Percentiles rank a stretch among this genome's conserved stretches.
Evolutionary conservation across 2,113 vertebrate genomes (phyloP).

Genomic region (Callospermophilus lateralis): DNA sequence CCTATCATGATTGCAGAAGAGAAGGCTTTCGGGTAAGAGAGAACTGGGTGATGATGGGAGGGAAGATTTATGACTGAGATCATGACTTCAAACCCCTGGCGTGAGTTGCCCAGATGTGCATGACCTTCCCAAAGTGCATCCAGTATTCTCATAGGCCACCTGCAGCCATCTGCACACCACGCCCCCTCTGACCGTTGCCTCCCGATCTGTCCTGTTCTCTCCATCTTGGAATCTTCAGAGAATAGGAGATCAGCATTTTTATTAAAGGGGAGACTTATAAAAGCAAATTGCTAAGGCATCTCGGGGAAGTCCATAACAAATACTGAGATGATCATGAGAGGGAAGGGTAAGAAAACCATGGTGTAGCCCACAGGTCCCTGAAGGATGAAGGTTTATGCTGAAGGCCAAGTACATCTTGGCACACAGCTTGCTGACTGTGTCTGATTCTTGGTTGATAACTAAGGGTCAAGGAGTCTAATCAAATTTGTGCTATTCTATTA

Average conservation of each 20-base stretch:
- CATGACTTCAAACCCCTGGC: too few relatives aligned
- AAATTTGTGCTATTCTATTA: slow-evolving; percentile 84
- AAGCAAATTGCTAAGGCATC: not conserved
- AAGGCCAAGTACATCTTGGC: not conserved
- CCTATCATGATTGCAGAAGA: not conserved
- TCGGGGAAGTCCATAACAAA: not conserved
- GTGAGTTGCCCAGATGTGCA: fast-evolving
- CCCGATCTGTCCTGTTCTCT: not conserved
- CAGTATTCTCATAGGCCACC: not conserved
- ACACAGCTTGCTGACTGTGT: slow-evolving; percentile 80
- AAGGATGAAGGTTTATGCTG: not conserved
- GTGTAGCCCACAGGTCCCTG: too few relatives aligned
- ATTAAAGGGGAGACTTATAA: not conserved
- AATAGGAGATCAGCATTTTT: not conserved
- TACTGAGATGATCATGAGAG: not conserved
- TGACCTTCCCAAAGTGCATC: not conserved
- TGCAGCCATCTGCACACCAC: not conserved
- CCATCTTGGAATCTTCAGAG: not conserved
- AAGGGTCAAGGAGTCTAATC: slow-evolving; percentile 84
- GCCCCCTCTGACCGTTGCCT: not conserved
- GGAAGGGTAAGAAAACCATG: not conserved
- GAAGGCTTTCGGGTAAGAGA: not conserved
- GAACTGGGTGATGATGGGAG: not conserved
- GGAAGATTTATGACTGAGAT: not conserved
- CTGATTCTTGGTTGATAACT: slow-evolving; percentile 84